These are phyloP conservation scores for Boulengeromyrus knoepffleri DNA, from an alignment of 2,113 vertebrate species.

Conservation along the genomic window DNA sequence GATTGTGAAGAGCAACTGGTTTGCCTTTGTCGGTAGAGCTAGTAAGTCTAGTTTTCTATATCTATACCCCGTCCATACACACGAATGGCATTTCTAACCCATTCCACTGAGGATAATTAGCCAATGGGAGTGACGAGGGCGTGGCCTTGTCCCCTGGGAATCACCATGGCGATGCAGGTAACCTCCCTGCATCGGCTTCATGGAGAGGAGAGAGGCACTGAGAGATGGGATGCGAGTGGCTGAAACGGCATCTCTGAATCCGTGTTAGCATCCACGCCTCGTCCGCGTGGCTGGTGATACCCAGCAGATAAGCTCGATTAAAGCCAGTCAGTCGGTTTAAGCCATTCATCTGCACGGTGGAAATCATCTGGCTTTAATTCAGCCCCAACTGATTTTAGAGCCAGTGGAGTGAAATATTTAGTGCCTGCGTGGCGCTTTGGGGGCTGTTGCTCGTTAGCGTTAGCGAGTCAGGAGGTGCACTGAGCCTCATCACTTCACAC, in stretches of 20 bases:
- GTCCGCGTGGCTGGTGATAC: neutral
- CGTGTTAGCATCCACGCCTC: too few species aligned
- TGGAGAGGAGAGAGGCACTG: neutral
- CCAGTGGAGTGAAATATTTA: neutral
- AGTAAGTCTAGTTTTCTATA: neutral
- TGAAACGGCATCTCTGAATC: neutral
- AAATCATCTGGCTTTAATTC: neutral
- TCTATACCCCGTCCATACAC: neutral
- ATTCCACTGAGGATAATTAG: neutral
- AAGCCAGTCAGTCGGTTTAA: neutral
- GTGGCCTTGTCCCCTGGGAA: neutral
- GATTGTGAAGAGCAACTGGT: neutral
- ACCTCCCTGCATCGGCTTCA: too few species aligned
- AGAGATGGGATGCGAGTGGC: neutral
- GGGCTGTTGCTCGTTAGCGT: neutral
- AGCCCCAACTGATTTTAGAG: neutral
- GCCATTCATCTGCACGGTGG: neutral
- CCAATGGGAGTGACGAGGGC: neutral
- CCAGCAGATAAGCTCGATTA: neutral
- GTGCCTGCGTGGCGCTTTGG: neutral
- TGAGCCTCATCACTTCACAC: neutral
- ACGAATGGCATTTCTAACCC: neutral
- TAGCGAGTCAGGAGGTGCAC: neutral
- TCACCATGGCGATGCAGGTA: neutral
- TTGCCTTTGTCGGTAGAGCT: neutral